phyloP scores from a whole-genome alignment of 2,888 invertebrate species.

The Orgyia antiqua region DNA sequence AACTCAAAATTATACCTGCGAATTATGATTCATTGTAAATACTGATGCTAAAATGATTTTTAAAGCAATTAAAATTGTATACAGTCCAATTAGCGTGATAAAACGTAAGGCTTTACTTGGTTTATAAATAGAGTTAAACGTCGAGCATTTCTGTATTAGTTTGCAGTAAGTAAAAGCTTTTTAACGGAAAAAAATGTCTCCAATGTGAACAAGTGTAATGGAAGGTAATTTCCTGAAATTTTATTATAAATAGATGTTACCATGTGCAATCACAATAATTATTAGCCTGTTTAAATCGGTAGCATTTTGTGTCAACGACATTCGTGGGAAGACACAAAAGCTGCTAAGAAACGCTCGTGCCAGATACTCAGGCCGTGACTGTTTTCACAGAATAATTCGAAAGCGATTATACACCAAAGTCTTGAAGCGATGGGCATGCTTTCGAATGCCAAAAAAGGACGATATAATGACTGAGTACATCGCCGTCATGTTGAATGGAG shows the following conservation, averaged over 20 bases:
- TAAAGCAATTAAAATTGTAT: too few relatives aligned
- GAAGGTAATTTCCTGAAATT: too few relatives aligned
- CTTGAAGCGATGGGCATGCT: slow-evolving; percentile 27
- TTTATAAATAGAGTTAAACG: too few relatives aligned
- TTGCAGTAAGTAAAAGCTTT: too few relatives aligned
- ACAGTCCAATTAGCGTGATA: too few relatives aligned
- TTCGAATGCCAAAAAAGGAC: slow-evolving; percentile 42
- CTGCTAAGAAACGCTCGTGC: slow-evolving; percentile 25
- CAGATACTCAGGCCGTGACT: slow-evolving; percentile 32
- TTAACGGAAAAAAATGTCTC: too few relatives aligned
- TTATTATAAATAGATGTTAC: too few relatives aligned
- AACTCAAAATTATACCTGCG: slow-evolving; percentile 31
- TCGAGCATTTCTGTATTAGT: too few relatives aligned
- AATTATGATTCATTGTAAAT: slow-evolving; percentile 28
- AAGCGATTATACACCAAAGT: slow-evolving; percentile 28
- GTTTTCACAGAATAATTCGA: slow-evolving; percentile 36
- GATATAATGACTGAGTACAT: slow-evolving; percentile 31
- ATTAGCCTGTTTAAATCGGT: slow-evolving; percentile 22
- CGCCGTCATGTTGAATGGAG: slow-evolving; percentile 14
- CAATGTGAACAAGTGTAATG: too few relatives aligned
- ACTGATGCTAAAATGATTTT: too few relatives aligned
- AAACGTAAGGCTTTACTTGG: too few relatives aligned
- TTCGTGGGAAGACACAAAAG: slow-evolving; percentile 28
- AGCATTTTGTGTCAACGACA: slow-evolving; percentile 27
- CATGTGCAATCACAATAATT: slow-evolving; percentile 12